Percentiles rank a stretch among this genome's conserved stretches.
Evolutionary conservation across 1,140 invertebrate species (phyloP).

Genomic region (Achatina immaculata): DNA sequence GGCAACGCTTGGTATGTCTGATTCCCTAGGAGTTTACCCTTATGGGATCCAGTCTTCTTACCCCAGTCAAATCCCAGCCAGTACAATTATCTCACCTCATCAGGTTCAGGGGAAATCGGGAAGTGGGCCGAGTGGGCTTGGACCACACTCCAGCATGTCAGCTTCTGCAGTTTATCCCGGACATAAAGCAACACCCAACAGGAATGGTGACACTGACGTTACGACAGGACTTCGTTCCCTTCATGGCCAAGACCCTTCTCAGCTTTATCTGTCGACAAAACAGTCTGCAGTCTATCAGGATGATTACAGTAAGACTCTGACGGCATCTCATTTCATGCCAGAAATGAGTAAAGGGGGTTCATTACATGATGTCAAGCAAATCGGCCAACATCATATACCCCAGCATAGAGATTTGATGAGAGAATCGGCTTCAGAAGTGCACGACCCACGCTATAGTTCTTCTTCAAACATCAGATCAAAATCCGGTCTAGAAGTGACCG

Average conservation of each 20-base stretch:
- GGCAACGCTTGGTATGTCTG: background rate
- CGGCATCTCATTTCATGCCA: conserved; percentile 1
- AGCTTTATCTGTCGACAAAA: background rate
- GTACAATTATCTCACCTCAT: background rate
- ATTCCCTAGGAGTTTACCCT: background rate
- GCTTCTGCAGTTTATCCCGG: background rate
- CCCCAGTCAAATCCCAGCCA: background rate
- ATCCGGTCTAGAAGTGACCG: background rate
- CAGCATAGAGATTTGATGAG: conserved; percentile 27
- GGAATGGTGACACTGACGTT: background rate
- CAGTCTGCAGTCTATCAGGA: background rate
- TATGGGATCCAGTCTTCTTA: conserved; percentile 1
- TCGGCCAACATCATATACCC: background rate
- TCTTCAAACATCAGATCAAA: background rate
- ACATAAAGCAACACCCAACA: background rate
- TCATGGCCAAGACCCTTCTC: background rate
- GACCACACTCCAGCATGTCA: background rate
- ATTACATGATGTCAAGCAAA: background rate
- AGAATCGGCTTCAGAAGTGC: background rate
- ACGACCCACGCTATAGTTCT: background rate
- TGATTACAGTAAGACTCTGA: background rate
- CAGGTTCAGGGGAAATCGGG: background rate
- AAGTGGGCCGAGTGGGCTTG: background rate
- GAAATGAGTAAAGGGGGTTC: background rate
- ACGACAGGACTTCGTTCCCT: background rate